Percentiles rank a stretch among this genome's conserved stretches.
Conservation (phyloP, 2,797 vertebrate genomes). For the Sorex maritimensis region DNA sequence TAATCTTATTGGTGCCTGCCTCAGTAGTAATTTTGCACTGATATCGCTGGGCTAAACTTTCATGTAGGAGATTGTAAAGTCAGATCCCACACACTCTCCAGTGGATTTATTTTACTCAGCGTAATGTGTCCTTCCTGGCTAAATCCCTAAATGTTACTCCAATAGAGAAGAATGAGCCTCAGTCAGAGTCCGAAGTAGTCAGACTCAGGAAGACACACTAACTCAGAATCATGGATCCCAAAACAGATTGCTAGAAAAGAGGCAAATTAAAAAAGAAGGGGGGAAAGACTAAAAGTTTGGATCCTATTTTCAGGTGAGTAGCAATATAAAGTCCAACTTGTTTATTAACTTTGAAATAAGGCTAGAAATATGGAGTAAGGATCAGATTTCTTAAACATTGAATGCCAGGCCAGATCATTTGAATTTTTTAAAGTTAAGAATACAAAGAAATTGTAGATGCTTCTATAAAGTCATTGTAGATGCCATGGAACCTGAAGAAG, state of each 20-base stretch:
- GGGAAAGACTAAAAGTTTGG: not conserved
- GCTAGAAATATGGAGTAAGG: not conserved
- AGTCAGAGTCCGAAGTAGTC: constrained; percentile 19
- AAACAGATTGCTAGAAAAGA: constrained; percentile 40
- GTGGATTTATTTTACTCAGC: not conserved
- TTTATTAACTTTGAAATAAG: constrained; percentile 42
- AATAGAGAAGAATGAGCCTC: constrained; percentile 26
- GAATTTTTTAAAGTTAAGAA: constrained; percentile 15
- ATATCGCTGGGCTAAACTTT: not conserved
- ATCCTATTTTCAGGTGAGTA: constrained; percentile 32
- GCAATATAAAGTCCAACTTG: constrained; percentile 3
- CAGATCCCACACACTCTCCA: not conserved
- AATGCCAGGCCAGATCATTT: not conserved
- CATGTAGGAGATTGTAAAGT: not conserved
- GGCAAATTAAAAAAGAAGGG: not conserved
- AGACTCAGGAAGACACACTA: constrained; percentile 42
- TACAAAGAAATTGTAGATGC: not conserved
- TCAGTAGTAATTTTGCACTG: constrained; percentile 22
- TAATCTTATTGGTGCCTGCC: not conserved
- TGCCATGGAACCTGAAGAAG: constrained; percentile 9
- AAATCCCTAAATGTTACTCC: not conserved
- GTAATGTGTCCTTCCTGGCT: constrained; percentile 15
- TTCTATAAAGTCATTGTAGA: constrained; percentile 39
- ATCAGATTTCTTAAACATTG: not conserved
- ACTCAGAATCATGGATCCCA: not conserved